Base-by-base conservation (phyloP, 2,113 vertebrate species). In the Dromas ardeola region DNA sequence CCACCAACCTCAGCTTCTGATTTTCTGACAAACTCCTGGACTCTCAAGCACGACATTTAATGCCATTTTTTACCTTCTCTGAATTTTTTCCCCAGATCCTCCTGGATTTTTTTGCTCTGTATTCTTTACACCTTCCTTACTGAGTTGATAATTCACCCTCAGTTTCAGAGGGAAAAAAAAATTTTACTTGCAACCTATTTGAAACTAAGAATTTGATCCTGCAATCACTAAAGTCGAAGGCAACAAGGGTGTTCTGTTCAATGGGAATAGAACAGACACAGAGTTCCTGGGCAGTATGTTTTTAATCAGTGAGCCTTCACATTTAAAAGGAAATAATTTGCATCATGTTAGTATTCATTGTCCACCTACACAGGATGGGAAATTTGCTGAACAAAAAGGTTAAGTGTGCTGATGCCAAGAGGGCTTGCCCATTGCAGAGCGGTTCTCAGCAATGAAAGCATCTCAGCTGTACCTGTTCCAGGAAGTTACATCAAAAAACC, bases 351-450 rank as follows among this genome's bases (percentile, higher is more conserved):
- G 62, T 67, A 88, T 84, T 94, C 92, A 61, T 88, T 96, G 94
- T 95, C 72, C 95, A 88, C 90, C 88, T 92, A 74, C 86, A 86
- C 88, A 96, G 88, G 94, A 93, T 65, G 86, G 86, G 92, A 93
- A 86, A 52, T 91, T 4, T 61, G 63, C 82, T 70, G 92, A 90
- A 92, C 71, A 88, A 55, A 80, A 81, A 92, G 55, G 69, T 92
- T 9, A 71, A 81, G 81, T 84, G 90, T 91, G 72, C 71, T 91
- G 86, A 32, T 71, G 92, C 90, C 86, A 90, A 53, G 77, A 96
- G 86, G 86, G 76, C 67, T 94, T 80, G 82, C 67, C 72, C 47
- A 8, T 65, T 82, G 61, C 93, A 69, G 93, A 82, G 87, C 53
- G 9, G 29, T 29, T 63, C 83, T 55, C 47, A 15, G 85, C 61